These are phyloP conservation scores for Stomorhina lunata DNA, from an alignment of 2,888 invertebrate genomes.

Conservation along the genomic window DNA sequence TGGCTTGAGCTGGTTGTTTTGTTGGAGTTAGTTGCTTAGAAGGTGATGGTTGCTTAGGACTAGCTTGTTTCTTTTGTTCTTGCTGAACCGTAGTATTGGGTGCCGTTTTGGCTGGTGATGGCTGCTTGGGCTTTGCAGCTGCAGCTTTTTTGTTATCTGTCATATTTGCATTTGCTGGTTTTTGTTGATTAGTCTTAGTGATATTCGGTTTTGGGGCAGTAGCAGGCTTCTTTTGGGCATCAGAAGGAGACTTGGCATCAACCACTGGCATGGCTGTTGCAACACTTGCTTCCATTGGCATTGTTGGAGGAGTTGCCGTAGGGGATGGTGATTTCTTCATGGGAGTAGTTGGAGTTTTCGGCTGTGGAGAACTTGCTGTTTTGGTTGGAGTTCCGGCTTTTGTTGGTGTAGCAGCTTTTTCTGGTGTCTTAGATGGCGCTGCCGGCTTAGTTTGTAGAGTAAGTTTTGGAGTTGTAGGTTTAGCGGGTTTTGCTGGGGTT, in stretches of 20 bases:
- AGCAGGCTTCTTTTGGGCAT: constrained; percentile 83
- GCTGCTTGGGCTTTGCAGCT: constrained; percentile 94
- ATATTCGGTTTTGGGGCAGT: constrained; percentile 89
- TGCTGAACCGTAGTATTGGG: constrained; percentile 19
- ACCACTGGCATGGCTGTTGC: neutral
- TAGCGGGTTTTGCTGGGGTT: constrained; percentile 41
- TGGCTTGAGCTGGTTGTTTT: constrained; percentile 38
- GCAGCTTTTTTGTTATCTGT: constrained; percentile 85
- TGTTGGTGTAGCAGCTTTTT: constrained; percentile 5
- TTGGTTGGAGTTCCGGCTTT: constrained; percentile 43
- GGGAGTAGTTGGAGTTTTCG: constrained; percentile 23
- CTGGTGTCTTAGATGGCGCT: constrained; percentile 23
- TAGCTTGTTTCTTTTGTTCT: constrained; percentile 32
- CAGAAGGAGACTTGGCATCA: neutral
- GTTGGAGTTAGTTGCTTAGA: neutral
- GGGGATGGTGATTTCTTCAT: constrained; percentile 2
- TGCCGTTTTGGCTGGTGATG: constrained; percentile 53
- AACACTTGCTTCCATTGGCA: constrained; percentile 16
- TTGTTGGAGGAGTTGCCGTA: constrained; percentile 23
- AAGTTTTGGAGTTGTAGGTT: constrained; percentile 30
- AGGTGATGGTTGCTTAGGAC: neutral
- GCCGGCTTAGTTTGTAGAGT: neutral
- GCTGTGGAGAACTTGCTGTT: constrained; percentile 40
- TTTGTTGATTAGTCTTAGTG: constrained; percentile 86
- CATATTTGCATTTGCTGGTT: constrained; percentile 85